Evolutionary conservation across 2,888 invertebrate species (phyloP).

Genomic region (Diplazon laetatorius): DNA sequence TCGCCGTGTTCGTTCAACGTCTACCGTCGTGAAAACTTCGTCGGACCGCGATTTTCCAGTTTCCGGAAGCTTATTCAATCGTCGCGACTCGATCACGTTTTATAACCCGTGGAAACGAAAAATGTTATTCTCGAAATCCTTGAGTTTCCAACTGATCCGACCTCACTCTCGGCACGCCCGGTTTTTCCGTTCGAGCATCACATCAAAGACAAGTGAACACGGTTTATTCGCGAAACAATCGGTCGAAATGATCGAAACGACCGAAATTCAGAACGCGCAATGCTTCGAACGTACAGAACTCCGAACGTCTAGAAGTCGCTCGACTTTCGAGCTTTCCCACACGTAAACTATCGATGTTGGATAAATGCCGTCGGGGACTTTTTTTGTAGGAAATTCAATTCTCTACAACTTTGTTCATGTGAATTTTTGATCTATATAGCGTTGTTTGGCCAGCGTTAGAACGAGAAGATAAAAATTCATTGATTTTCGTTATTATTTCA

Average conservation of each 20-base stretch:
- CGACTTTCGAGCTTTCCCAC: too few species aligned
- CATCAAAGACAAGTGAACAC: conserved; percentile 17
- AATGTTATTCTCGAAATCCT: conserved; percentile 18
- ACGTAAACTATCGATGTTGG: too few species aligned
- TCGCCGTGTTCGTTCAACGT: conserved; percentile 15
- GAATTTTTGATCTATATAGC: too few species aligned
- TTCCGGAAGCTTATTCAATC: conserved; percentile 56
- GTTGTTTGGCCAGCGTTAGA: too few species aligned
- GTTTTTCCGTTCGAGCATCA: conserved; percentile 26
- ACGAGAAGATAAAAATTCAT: too few species aligned
- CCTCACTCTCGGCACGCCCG: not conserved
- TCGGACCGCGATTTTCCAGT: conserved; percentile 9
- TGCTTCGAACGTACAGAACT: too few species aligned
- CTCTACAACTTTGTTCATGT: too few species aligned
- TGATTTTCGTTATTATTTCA: too few species aligned
- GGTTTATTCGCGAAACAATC: conserved; percentile 8
- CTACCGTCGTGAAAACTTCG: conserved; percentile 2
- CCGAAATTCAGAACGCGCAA: too few species aligned
- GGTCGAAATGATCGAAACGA: conserved; percentile 29
- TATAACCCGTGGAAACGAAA: conserved; percentile 24
- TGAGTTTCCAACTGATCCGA: not conserved
- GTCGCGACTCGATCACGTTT: conserved; percentile 40
- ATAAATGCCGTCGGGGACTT: too few species aligned
- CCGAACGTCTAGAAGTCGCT: too few species aligned
- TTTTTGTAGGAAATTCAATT: too few species aligned